These are phyloP conservation scores for Drosophila ogumai DNA, from an alignment of 1,140 invertebrate genomes.

Conservation along the genomic window DNA sequence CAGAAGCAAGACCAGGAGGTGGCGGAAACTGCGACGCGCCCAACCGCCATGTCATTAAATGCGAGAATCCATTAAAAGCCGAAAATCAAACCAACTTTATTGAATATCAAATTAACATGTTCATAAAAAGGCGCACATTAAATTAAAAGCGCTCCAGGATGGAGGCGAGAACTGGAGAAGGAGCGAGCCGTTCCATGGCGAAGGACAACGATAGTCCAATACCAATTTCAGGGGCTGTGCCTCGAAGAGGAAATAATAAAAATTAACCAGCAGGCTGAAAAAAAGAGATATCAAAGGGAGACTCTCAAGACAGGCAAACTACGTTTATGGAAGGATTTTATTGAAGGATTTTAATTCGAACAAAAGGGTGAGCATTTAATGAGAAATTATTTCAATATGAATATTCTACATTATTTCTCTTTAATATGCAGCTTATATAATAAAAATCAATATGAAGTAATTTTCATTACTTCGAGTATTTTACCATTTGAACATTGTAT, in stretches of 20 bases:
- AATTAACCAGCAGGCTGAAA: conserved; percentile 67
- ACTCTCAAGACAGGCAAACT: conserved; percentile 1
- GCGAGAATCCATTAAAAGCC: conserved; percentile 79
- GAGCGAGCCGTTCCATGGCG: background rate
- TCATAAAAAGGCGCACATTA: conserved; percentile 83
- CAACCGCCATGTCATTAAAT: conserved; percentile 73
- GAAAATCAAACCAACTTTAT: conserved; percentile 84
- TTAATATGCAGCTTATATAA: too few species aligned
- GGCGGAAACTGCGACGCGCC: conserved; percentile 26
- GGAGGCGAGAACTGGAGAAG: conserved; percentile 5
- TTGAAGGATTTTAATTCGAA: conserved; percentile 11
- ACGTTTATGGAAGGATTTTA: conserved; percentile 49
- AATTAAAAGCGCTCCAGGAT: conserved; percentile 63
- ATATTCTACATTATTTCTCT: too few species aligned
- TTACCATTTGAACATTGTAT: too few species aligned
- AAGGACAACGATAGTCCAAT: conserved; percentile 40
- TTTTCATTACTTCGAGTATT: too few species aligned
- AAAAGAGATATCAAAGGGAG: conserved; percentile 20
- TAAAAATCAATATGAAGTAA: too few species aligned
- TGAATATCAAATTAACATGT: conserved; percentile 84
- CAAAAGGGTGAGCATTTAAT: conserved; percentile 10
- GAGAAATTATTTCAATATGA: background rate
- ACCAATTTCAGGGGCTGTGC: conserved; percentile 56
- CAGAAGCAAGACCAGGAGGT: conserved; percentile 4
- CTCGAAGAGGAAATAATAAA: conserved; percentile 75